Percentiles rank a stretch among this genome's conserved stretches.
Conservation (phyloP, 2,888 invertebrate species). For the Ceratothoa steindachneri region DNA sequence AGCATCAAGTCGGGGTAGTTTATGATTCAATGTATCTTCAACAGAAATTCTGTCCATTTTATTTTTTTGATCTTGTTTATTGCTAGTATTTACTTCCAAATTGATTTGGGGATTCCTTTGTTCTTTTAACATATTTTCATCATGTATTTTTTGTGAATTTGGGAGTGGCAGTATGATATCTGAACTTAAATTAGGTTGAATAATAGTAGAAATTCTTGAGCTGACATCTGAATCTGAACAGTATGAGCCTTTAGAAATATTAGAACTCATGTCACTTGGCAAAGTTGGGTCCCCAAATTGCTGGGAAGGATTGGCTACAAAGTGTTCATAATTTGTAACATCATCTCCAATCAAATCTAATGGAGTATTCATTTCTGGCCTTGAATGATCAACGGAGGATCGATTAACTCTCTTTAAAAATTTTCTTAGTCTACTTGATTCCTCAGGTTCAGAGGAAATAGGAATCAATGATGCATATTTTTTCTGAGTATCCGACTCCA, state of each 20-base stretch:
- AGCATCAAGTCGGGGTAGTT: no score
- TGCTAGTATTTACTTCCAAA: no score
- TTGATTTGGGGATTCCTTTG: no score
- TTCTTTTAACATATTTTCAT: no score
- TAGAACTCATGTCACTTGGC: neutral
- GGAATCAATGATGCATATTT: neutral
- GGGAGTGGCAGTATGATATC: no score
- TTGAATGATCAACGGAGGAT: slow-evolving; percentile 32
- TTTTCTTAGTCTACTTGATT: slow-evolving; percentile 35
- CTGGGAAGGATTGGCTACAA: neutral
- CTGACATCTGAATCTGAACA: neutral
- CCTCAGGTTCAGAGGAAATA: slow-evolving; percentile 16
- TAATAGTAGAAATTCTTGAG: no score
- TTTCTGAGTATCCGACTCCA: neutral
- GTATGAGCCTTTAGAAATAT: neutral
- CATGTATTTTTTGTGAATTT: no score
- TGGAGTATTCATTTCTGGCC: slow-evolving; percentile 33
- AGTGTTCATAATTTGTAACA: neutral
- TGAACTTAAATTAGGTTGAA: no score
- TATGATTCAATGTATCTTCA: no score
- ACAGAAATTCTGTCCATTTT: no score
- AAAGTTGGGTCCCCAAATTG: neutral
- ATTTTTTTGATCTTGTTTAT: no score
- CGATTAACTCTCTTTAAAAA: slow-evolving; percentile 31
- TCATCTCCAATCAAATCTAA: slow-evolving; percentile 21